Percentiles rank a stretch among this genome's conserved stretches.
Evolutionary conservation across 30 jellyfish, hydroid and myxozoan genomes (phyloP).

Genomic region (Aurelia sp.): DNA sequence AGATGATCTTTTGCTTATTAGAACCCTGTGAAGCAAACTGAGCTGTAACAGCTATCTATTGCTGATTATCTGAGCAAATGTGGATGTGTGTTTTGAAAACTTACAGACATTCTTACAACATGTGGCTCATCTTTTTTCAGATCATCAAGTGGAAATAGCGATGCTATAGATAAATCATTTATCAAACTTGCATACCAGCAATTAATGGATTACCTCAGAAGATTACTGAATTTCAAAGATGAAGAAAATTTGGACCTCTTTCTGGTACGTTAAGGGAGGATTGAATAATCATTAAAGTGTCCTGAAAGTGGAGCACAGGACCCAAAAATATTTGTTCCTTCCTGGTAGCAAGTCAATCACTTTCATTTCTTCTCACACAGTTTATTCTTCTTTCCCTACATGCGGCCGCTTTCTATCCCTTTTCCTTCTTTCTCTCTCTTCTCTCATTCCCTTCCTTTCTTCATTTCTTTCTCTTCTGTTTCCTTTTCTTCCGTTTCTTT

Average conservation of each 20-base stretch:
- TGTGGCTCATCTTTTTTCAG: constrained; percentile 11
- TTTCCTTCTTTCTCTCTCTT: too few relatives aligned
- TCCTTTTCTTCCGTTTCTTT: too few relatives aligned
- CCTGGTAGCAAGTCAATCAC: too few relatives aligned
- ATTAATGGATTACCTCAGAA: constrained; percentile 55
- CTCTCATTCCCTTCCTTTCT: too few relatives aligned
- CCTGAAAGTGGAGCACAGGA: too few relatives aligned
- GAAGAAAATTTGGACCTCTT: constrained; percentile 37
- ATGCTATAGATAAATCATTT: constrained; percentile 47
- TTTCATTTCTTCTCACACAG: too few relatives aligned
- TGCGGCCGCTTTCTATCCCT: too few relatives aligned
- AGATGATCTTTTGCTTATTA: too few relatives aligned
- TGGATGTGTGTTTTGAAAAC: not conserved
- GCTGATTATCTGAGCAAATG: not conserved
- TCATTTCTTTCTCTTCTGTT: too few relatives aligned
- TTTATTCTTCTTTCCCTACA: too few relatives aligned
- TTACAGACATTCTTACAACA: not conserved
- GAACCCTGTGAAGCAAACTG: too few relatives aligned
- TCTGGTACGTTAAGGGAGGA: constrained; percentile 18
- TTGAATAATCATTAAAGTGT: not conserved
- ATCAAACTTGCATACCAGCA: constrained; percentile 61
- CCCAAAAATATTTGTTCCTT: too few relatives aligned
- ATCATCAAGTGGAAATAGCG: constrained; percentile 25
- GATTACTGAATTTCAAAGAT: constrained; percentile 42
- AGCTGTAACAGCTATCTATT: not conserved